Evolutionary conservation across 2,888 invertebrate genomes (phyloP).

Genomic region (Eucriotettix oculatus): DNA sequence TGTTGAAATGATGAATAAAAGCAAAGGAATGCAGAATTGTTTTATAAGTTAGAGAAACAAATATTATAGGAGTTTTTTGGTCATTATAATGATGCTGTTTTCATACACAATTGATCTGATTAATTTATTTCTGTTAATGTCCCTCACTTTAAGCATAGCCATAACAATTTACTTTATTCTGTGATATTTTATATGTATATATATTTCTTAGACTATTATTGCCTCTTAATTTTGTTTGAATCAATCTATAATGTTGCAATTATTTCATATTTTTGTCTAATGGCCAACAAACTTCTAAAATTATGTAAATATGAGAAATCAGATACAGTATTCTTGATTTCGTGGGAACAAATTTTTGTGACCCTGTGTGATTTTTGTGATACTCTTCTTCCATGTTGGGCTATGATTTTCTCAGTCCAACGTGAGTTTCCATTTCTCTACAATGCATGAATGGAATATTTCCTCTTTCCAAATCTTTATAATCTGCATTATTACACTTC

Average conservation of each 20-base stretch:
- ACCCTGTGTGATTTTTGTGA: slow-evolving; percentile 12
- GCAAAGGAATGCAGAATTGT: background rate
- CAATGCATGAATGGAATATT: slow-evolving; percentile 10
- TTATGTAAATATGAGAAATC: background rate
- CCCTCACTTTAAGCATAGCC: too few relatives aligned
- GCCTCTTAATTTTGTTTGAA: too few relatives aligned
- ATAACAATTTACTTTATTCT: too few relatives aligned
- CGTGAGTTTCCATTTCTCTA: slow-evolving; percentile 11
- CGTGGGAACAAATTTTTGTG: slow-evolving; percentile 10
- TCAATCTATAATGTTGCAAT: too few relatives aligned
- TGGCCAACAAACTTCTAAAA: background rate
- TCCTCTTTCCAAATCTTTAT: background rate
- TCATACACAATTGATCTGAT: too few relatives aligned
- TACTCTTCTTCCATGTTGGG: slow-evolving; percentile 12
- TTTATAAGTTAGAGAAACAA: too few relatives aligned
- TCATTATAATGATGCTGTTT: too few relatives aligned
- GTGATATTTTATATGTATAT: too few relatives aligned
- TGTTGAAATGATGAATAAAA: background rate
- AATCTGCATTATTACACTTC: slow-evolving; percentile 3
- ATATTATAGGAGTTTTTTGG: too few relatives aligned
- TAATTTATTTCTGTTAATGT: too few relatives aligned
- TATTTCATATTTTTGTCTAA: too few relatives aligned
- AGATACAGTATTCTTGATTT: slow-evolving; percentile 6
- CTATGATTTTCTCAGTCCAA: background rate
- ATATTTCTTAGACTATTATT: too few relatives aligned